Base-by-base conservation (phyloP, 2,113 vertebrate genomes). In the Tetrax tetrax region DNA sequence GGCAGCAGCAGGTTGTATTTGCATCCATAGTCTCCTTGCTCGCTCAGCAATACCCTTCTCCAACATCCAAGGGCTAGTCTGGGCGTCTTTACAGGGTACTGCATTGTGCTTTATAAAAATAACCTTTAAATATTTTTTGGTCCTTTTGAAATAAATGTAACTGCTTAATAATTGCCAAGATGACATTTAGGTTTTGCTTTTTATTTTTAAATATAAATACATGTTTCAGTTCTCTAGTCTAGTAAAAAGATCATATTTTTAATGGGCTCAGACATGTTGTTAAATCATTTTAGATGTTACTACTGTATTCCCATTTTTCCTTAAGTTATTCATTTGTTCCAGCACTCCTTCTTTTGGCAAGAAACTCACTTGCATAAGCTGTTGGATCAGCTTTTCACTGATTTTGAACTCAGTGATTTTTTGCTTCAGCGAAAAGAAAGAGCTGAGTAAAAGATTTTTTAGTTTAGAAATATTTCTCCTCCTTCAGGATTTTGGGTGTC, bases 331-430 rank as follows among this genome's bases (percentile, higher is more conserved):
- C 1, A 83, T 95, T 94, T 85, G 45, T 90, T 93, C 66, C 90
- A 96, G 81, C n/a, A 69, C 63, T 95, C 84, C 59, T 94, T 77
- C 35, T 72, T 96, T 95, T 97, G 93, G 90, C 95, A 96, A 66
- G 90, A 85, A 77, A 83, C 70, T 76, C 54, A 83, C 89, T 97
- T 94, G 96, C 95, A 93, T 93, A 96, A 96, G 66, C 53, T 93
- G 15, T 93, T 96, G 84, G 93, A 95, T 84, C 69, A 95, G 93
- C 77, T 93, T 87, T 92, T 87, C 84, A 77, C 74, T 93, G 50
- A 77, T 90, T 93, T 89, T 90, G 57, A 95, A 70, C 74, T 79
- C 64, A 17, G 48, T 65, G 61, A 82, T 91, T 89, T 92, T 95
- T 90, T 93, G 3, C 59, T 93, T 90, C 75, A 66, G 59, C 48